Evolutionary conservation across 2,113 vertebrate species (phyloP).

Genomic region (Chinchilla lanigera): DNA sequence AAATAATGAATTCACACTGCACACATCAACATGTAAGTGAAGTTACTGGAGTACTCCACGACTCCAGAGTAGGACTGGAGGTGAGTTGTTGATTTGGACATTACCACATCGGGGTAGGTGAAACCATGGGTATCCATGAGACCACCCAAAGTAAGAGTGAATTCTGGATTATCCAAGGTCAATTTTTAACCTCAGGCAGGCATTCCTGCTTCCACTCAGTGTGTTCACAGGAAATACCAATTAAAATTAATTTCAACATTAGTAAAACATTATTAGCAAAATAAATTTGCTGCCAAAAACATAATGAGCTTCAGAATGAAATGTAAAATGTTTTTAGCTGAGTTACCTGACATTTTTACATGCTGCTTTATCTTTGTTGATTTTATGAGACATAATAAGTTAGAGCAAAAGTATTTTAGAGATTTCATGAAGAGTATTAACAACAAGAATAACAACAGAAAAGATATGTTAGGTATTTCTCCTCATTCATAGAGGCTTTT

Average conservation of each 20-base stretch:
- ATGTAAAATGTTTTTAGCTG: constrained; percentile 73
- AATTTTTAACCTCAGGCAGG: constrained; percentile 67
- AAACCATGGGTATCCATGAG: background rate
- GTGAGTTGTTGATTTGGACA: background rate
- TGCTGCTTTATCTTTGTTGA: constrained; percentile 40
- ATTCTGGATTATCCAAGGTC: constrained; percentile 66
- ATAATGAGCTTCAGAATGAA: constrained; percentile 77
- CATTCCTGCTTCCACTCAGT: constrained; percentile 66
- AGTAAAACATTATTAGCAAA: constrained; percentile 82
- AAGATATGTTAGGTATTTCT: constrained; percentile 22
- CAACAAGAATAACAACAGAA: background rate
- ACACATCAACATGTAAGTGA: background rate
- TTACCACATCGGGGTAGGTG: background rate
- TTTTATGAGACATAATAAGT: constrained; percentile 14
- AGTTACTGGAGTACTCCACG: background rate
- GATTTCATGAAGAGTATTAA: constrained; percentile 51
- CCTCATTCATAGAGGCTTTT: background rate
- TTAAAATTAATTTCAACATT: constrained; percentile 80
- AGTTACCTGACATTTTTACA: constrained; percentile 53
- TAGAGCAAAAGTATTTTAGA: constrained; percentile 44
- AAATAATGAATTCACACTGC: background rate
- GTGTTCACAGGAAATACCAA: constrained; percentile 74
- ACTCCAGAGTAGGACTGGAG: background rate
- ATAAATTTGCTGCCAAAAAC: constrained; percentile 80
- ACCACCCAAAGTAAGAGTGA: background rate